Evolutionary conservation across 1,140 invertebrate genomes (phyloP), one percentile per base, ranked within the genome.

Genomic region (Drosophila orosa): DNA sequence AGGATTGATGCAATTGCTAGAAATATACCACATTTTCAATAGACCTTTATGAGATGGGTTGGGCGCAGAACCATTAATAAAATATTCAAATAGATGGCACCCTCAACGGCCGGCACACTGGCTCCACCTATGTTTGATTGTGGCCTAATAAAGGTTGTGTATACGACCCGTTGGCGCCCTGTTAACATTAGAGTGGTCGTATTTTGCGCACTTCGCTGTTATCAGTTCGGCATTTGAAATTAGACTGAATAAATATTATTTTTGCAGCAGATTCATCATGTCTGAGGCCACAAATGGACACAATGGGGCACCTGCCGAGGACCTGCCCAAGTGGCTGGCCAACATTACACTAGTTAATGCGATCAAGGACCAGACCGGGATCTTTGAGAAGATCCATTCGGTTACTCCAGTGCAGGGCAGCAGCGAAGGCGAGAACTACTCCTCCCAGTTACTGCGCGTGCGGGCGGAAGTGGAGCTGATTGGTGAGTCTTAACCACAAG

Each of bases 321-420:
- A 74, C 25, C 35, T 84, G 15, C 90, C 90, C 0, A 9, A 52
- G 10, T 91, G 90, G 90, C 35, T 91, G 35, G 29, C 76, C n/a
- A 75, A 63, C 22, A 71, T 91, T 15, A 81, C 85, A 2, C 59
- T 91, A 24, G 72, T 80, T 27, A 91, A 91, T 22, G 90, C 90
- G 0, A 72, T 87, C 0, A 48, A 48, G 6, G 72, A 50, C 0
- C 75, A 74, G 27, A 63, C 80, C 37, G 90, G 90, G 0, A 69
- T 80, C 17, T 85, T 85, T 44, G 75, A 73, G 37, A 71, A 65
- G 7, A 79, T 91, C 40, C 10, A 69, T 0, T 57, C 65, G 8
- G 37, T 81, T 31, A 74, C 27, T 12, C 58, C 69, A 0, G 35
- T 81, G n/a, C 55, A 59, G 29, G 39, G 60, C 19, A 68, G 66